Conservation (phyloP, 2,888 invertebrate species). For the Perizoma affinitatum region DNA sequence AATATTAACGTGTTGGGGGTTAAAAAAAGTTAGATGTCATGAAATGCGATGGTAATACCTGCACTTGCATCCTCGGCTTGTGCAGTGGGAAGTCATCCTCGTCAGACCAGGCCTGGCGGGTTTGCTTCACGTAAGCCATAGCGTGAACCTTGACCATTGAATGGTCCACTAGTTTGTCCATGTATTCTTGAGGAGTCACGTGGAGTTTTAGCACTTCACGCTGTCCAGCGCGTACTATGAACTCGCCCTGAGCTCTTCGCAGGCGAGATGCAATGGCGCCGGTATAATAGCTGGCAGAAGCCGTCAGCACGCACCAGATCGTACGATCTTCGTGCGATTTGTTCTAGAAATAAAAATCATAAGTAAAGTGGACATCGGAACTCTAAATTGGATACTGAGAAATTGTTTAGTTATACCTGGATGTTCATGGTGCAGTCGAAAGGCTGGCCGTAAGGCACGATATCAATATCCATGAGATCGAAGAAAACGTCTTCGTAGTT, state of each 20-base stretch:
- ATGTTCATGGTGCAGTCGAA: conserved; percentile 87
- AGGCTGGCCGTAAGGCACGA: conserved; percentile 86
- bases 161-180: conserved; percentile 88
- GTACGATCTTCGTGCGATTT: conserved; percentile 86
- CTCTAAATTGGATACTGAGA: not conserved
- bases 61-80: conserved; percentile 87
- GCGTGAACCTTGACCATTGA: conserved; percentile 88
- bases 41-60: conserved; percentile 64
- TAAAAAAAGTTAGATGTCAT: not conserved
- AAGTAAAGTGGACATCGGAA: too few species aligned
- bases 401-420: conserved; percentile 65
- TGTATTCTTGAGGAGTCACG: conserved; percentile 87
- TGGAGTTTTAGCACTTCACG: conserved; percentile 86
- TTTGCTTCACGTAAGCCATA: conserved; percentile 89
- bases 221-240: conserved; percentile 85
- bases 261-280: conserved; percentile 87
- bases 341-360: conserved; percentile 67
- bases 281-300: conserved; percentile 87
- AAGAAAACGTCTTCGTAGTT: conserved; percentile 86
- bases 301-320: conserved; percentile 85
- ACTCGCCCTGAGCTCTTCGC: conserved; percentile 85
- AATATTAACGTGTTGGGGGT: too few species aligned
- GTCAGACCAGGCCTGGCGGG: conserved; percentile 89
- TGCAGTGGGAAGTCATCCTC: conserved; percentile 89
- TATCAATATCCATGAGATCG: conserved; percentile 87